Percentiles rank a stretch among this genome's conserved stretches.
Evolutionary conservation across 1,140 invertebrate genomes (phyloP).

Genomic region (Macrostomum lignano): DNA sequence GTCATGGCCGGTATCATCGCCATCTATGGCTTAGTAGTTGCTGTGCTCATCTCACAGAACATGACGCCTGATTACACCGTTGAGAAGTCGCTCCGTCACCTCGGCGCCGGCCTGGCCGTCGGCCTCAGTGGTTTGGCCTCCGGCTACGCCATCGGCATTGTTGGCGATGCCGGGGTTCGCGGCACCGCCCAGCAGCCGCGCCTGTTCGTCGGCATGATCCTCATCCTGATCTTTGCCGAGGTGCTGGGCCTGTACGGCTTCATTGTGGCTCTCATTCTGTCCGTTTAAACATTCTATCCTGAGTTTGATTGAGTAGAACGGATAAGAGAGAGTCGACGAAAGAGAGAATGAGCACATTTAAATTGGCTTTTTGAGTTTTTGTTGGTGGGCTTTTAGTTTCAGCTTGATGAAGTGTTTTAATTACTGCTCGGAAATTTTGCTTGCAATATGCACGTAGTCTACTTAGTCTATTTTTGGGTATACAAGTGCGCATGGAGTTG

Average conservation of each 20-base stretch:
- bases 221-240: slow-evolving; percentile 99
- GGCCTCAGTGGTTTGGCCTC: slow-evolving; percentile 86
- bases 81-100: slow-evolving; percentile 43
- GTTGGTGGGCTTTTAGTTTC: too few species aligned
- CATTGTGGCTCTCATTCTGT: slow-evolving; percentile 89
- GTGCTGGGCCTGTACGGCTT: slow-evolving; percentile 97
- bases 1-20: slow-evolving; percentile 99
- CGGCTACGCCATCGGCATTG: slow-evolving; percentile 90
- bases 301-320: too few species aligned
- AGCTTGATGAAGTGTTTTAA: too few species aligned
- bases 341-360: too few species aligned
- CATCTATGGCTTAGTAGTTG: slow-evolving; percentile 94
- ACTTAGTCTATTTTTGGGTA: too few species aligned
- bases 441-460: too few species aligned
- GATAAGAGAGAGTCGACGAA: too few species aligned
- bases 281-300: slow-evolving; percentile 53
- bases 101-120: slow-evolving; percentile 80
- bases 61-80: slow-evolving; percentile 5
- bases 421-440: too few species aligned
- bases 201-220: slow-evolving; percentile 95
- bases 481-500: too few species aligned
- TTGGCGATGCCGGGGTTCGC: slow-evolving; percentile 86
- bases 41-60: slow-evolving; percentile 70
- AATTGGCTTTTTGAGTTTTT: too few species aligned
- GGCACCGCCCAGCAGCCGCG: slow-evolving; percentile 92